phyloP scores from a whole-genome alignment of 2,888 invertebrate species.

The Melieria picta region DNA sequence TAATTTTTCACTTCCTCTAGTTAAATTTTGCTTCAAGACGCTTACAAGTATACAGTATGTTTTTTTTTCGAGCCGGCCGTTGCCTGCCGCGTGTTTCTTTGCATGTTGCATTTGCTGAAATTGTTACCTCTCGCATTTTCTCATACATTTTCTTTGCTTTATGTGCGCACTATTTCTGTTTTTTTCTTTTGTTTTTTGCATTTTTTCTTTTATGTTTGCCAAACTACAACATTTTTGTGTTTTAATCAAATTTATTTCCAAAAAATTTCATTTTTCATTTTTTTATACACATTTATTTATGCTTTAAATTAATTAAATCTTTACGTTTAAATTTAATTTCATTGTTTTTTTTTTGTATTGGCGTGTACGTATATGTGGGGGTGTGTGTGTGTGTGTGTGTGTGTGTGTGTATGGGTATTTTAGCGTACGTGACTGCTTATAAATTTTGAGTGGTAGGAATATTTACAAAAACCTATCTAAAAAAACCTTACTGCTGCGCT shows the following conservation, averaged over 20 bases:
- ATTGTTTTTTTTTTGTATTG: conserved; percentile 39
- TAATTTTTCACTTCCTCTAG: conserved; percentile 1
- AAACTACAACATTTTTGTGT: conserved; percentile 36
- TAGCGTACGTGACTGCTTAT: conserved; percentile 40
- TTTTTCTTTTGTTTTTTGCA: conserved; percentile 34
- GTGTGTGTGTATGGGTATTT: conserved; percentile 38
- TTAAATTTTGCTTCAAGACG: conserved; percentile 5
- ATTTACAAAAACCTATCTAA: conserved; percentile 66
- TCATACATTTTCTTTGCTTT: not conserved
- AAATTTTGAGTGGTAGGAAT: conserved; percentile 57
- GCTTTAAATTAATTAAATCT: conserved; percentile 34
- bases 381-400: not conserved
- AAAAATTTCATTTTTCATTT: conserved; percentile 29
- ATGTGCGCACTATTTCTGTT: not conserved
- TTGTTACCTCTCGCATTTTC: not conserved
- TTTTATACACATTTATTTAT: conserved; percentile 45
- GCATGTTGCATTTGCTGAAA: not conserved
- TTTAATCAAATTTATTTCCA: conserved; percentile 41
- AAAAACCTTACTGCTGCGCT: conserved; percentile 45
- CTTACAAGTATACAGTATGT: not conserved
- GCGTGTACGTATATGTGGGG: conserved; percentile 7
- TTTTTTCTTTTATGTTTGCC: conserved; percentile 23
- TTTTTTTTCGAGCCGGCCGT: not conserved
- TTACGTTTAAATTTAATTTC: conserved; percentile 34
- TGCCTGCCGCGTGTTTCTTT: not conserved